Base-by-base conservation (phyloP, 92 coral and sea anemone genomes). In the Porites rus region DNA sequence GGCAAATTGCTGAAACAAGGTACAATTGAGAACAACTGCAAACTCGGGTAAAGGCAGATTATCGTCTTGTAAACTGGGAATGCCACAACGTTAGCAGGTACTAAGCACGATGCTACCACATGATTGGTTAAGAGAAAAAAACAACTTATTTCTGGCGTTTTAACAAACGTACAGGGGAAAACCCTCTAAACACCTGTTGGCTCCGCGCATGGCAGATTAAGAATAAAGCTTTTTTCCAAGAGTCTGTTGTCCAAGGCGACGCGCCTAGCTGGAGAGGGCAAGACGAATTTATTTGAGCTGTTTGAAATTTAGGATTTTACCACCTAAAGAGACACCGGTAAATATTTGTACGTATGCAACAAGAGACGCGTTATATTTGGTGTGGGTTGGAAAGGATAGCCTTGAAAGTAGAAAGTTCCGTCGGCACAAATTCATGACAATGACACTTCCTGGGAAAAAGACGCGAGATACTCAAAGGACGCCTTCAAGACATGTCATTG, bases 401-500 rank as follows among this genome's bases (percentile, higher is more conserved):
- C 59, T 11, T 21, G 12, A 31, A 58, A 19, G 60, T 69, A 81
- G 69, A 8, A 16, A 31, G 20, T 19, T 51, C 65, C 31, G 20
- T 56, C 31, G 58, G n/a, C 77, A 17, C n/a, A 60, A 7, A 22
- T 81, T 81, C 51, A 20, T 58, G 9, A 69, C 60, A 56, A 81
- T 81, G 86, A 81, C 20, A 69, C 86, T 58, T 56, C 61, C 68
- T 81, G 86, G 14, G 77, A 58, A 31, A 38, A 71, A 62, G 77
- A 56, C 77, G 9, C 80, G 72, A 64, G 69, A 74, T 31, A 24
- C 22, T 2, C 53, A 52, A 12, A 21, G 43, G 46, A 83, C 19
- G 72, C 24, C 72, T 51, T 10, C 38, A 25, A 76, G 74, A 60
- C 59, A 95, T 95, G 98, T 95, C 98, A 67, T 90, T 95, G 20